Evolutionary conservation across 2,888 invertebrate species (phyloP), one percentile per base, ranked within the genome.

Genomic region (Caenorhabditis sp.): DNA sequence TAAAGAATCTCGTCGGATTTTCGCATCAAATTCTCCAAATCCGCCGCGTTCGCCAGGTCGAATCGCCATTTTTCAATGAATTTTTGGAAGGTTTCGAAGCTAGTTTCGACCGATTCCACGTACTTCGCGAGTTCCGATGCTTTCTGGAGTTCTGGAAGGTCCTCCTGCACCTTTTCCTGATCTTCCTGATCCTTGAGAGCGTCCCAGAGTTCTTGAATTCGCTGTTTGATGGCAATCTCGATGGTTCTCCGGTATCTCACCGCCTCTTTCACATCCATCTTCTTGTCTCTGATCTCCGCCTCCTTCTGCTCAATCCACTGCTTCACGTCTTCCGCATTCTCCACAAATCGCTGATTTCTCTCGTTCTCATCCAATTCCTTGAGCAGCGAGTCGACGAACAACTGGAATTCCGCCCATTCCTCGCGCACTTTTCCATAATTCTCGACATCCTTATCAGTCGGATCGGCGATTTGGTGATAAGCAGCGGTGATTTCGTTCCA

Each of bases 1-100:
- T 28, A 82, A 40, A 68, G 82, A 83, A 65, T 83, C 58, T 69
- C 84, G 61, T 44, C 86, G 68, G 53, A 82, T 61, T 40, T 80
- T 9, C 51, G 80, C 56, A 68, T 80, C 67, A 71, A 83, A 61
- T 58, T 83, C 76, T 79, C 86, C 50, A 26, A 77, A 58, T 67
- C 85, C 64, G 70, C 68, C 37, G 58, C 60, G 22, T 37, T 61
- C 44, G 71, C 71, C 60, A 79, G 13, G 28, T 79, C 71, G 20
- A 20, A 5, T 28, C 37, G 68, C 77, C 77, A 77, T 26, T 64
- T 69, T 28, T 69, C 13, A 20, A 77, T 62, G 18, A 40, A 77
- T 9, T 32, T 55, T 44, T 67, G 60, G 22, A 79, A 79, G 8
- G 28, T 22, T 2, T 9, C 1, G 32, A 71, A 71, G 18, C 40